Percentiles rank a stretch among this genome's conserved stretches.
Conservation (phyloP, 2,113 vertebrate genomes). For the Rynchops niger region DNA sequence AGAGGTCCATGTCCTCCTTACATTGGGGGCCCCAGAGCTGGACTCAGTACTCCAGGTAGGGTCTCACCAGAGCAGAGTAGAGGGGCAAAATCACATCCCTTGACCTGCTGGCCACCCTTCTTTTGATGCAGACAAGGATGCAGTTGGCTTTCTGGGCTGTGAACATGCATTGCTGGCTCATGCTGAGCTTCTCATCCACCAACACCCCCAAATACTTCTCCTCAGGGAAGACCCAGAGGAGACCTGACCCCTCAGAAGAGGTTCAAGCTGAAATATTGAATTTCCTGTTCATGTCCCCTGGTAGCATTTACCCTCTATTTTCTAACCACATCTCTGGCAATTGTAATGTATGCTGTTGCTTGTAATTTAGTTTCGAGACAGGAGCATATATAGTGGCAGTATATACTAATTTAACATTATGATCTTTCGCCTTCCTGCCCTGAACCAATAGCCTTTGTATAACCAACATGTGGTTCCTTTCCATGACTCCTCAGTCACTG, state of each 20-base stretch:
- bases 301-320: neutral
- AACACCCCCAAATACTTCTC: neutral
- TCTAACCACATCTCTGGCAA: neutral
- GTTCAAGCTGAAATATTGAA: neutral
- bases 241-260: neutral
- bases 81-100: neutral
- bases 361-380: neutral
- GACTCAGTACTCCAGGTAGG: neutral
- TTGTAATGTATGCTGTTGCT: neutral
- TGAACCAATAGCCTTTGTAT: neutral
- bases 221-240: neutral
- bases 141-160: neutral
- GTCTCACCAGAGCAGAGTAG: neutral
- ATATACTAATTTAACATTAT: neutral
- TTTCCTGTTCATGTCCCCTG: neutral
- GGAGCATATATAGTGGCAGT: neutral
- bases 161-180: neutral
- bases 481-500: neutral
- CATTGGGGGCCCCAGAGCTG: neutral
- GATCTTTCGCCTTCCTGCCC: neutral
- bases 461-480: neutral
- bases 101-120: neutral
- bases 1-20: neutral
- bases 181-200: neutral
- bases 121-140: neutral